A percentile compares a stretch with the other conserved stretches of the same genome.
Conservation (phyloP, 2,797 vertebrate genomes). For the Hybognathus amarus region DNA sequence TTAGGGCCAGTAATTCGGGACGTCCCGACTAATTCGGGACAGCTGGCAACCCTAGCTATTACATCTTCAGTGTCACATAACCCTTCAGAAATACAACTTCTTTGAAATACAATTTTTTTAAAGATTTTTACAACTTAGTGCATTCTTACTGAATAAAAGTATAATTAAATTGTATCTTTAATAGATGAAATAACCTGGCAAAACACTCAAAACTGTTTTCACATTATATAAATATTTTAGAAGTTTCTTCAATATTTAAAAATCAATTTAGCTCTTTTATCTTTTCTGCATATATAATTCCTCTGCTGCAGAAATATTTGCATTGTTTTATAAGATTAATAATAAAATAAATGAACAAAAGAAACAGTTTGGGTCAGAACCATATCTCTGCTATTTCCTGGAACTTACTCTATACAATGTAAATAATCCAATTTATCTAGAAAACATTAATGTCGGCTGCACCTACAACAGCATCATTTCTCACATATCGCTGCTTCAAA, state of each 20-base stretch:
- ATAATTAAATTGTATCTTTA: too few species aligned
- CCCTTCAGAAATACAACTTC: background rate
- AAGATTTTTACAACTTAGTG: background rate
- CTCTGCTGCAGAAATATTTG: slow-evolving; percentile 66
- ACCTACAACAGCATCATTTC: slow-evolving; percentile 44
- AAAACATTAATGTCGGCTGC: slow-evolving; percentile 47
- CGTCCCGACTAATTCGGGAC: too few species aligned
- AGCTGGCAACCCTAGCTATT: background rate
- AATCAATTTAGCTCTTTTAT: slow-evolving; percentile 36
- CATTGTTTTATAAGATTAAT: slow-evolving; percentile 6
- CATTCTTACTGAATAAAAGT: background rate
- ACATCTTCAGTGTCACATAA: background rate
- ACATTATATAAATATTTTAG: background rate
- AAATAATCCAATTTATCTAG: slow-evolving; percentile 22
- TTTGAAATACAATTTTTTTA: background rate
- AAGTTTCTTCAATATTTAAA: background rate
- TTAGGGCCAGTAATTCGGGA: too few species aligned
- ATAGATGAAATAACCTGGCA: background rate
- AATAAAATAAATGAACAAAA: background rate
- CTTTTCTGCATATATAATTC: slow-evolving; percentile 62
- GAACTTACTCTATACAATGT: background rate
- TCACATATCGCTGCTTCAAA: slow-evolving; percentile 44
- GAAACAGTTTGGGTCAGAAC: slow-evolving; percentile 3
- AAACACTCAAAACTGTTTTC: background rate
- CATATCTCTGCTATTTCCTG: slow-evolving; percentile 8